Evolutionary conservation across 1,140 invertebrate genomes (phyloP).

Genomic region (Drosophila nannoptera): DNA sequence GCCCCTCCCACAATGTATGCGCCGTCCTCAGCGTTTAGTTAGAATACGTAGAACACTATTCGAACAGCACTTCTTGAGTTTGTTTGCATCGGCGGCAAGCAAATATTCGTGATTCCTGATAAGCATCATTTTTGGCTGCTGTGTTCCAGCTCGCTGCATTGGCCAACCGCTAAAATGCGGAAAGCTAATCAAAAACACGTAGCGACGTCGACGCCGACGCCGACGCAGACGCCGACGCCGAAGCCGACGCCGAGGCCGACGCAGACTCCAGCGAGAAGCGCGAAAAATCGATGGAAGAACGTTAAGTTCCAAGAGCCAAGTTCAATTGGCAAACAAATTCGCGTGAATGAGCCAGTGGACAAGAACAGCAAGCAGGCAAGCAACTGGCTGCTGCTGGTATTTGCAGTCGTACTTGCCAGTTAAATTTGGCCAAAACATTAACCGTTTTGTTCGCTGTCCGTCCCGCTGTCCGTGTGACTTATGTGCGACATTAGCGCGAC

Average conservation of each 20-base stretch:
- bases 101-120: slow-evolving; percentile 79
- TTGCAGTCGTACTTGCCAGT: slow-evolving; percentile 55
- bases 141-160: slow-evolving; percentile 33
- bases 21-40: slow-evolving; percentile 11
- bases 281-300: slow-evolving; percentile 62
- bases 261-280: slow-evolving; percentile 25
- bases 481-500: slow-evolving; percentile 75
- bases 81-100: slow-evolving; percentile 59
- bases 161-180: slow-evolving; percentile 68
- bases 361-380: slow-evolving; percentile 16
- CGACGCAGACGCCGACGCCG: slow-evolving; percentile 31
- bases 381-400: slow-evolving; percentile 64
- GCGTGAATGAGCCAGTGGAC: slow-evolving; percentile 65
- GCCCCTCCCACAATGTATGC: too few species aligned
- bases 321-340: slow-evolving; percentile 78
- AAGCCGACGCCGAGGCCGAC: slow-evolving; percentile 13
- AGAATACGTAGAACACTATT: slow-evolving; percentile 47
- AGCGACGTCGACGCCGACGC: slow-evolving; percentile 34
- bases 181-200: slow-evolving; percentile 79
- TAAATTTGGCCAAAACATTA: slow-evolving; percentile 72
- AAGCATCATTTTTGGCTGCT: slow-evolving; percentile 62
- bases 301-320: slow-evolving; percentile 73
- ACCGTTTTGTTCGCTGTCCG: slow-evolving; percentile 66
- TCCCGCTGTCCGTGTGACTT: slow-evolving; percentile 63
- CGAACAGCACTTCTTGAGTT: slow-evolving; percentile 69